Evolutionary conservation across 2,797 vertebrate genomes (phyloP).

Genomic region (Urocyon cinereoargenteus): DNA sequence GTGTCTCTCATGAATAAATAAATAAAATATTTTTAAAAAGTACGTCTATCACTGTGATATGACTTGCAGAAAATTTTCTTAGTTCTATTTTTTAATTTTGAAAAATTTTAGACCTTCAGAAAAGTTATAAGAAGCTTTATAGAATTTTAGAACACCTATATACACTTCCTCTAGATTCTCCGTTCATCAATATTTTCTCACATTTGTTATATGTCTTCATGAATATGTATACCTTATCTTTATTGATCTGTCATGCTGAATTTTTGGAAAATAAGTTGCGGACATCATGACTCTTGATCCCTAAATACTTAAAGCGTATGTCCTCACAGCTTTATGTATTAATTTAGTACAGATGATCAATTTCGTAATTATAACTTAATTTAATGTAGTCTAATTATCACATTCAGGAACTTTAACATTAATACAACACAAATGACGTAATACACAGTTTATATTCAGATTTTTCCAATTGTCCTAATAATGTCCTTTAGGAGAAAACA

Average conservation of each 20-base stretch:
- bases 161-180: neutral
- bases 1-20: no score
- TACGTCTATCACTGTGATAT: neutral
- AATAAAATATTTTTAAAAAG: no score
- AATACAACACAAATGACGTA: slow-evolving; percentile 8
- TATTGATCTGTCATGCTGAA: neutral
- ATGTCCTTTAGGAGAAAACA: slow-evolving; percentile 31
- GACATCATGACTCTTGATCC: neutral
- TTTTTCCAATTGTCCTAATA: neutral
- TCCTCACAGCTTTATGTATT: neutral
- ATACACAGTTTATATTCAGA: neutral
- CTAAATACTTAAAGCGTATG: neutral
- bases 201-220: slow-evolving; percentile 33
- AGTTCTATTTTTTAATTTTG: slow-evolving; percentile 28
- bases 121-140: neutral
- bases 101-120: slow-evolving; percentile 15
- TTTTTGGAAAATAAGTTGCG: slow-evolving; percentile 35
- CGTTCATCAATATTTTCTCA: neutral
- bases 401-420: slow-evolving; percentile 35
- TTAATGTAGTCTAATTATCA: slow-evolving; percentile 23
- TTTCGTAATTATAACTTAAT: neutral
- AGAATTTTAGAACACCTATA: neutral
- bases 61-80: slow-evolving; percentile 1
- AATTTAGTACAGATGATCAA: neutral
- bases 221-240: neutral